Evolutionary conservation across 2,888 invertebrate species (phyloP), one percentile per base, ranked within the genome.

Genomic region (Allacma fusca): DNA sequence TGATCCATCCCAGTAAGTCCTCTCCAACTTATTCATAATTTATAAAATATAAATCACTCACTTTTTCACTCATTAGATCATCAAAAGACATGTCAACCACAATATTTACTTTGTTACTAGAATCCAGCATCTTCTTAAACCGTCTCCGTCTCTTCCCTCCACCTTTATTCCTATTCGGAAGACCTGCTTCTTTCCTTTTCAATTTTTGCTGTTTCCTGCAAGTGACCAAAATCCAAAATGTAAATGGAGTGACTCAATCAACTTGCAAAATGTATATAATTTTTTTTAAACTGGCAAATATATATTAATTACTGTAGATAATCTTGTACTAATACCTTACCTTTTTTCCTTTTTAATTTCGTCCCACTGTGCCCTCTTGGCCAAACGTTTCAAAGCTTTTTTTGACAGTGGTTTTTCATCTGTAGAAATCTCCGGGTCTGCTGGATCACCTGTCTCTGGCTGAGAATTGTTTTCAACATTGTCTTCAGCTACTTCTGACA

Each of bases 1-100:
- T n/a, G n/a, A n/a, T n/a, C n/a, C n/a, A n/a, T n/a, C n/a, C n/a
- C n/a, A n/a, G n/a, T n/a, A n/a, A n/a, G n/a, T n/a, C n/a, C n/a
- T n/a, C n/a, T n/a, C n/a, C n/a, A n/a, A n/a, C n/a, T n/a, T n/a
- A n/a, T n/a, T n/a, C n/a, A n/a, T n/a, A n/a, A n/a, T n/a, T n/a
- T n/a, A n/a, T n/a, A n/a, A n/a, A n/a, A n/a, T n/a, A n/a, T n/a
- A n/a, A n/a, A n/a, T n/a, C 34, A n/a, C n/a, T 40, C n/a, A 34
- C 34, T 87, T 92, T 92, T 81, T 93, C 93, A 80, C 91, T 92
- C 98, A 98, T 98, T 71, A 94, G 88, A 81, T 94, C 89, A 86
- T 96, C 96, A 87, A 96, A 97, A 85, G 95, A 94, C 85, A 97
- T 91, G 86, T 98, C 98, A 82, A 98, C 91, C 21, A 92, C 93